Evolutionary conservation across 2,888 invertebrate species (phyloP).

Genomic region (Scaptomyza flava): DNA sequence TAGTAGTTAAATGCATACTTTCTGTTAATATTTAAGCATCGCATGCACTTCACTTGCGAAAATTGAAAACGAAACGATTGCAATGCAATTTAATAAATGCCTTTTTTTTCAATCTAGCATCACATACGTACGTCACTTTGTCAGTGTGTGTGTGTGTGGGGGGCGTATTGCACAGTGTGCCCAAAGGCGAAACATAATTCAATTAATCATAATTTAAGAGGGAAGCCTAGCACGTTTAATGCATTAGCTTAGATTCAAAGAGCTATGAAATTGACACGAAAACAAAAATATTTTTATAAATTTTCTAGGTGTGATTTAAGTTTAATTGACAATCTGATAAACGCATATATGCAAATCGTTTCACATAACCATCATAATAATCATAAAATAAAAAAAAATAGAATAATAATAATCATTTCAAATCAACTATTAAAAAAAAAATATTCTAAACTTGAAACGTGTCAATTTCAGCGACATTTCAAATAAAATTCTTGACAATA

Average conservation of each 20-base stretch:
- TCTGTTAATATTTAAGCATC: slow-evolving; percentile 46
- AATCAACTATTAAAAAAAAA: slow-evolving; percentile 50
- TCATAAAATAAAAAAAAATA: slow-evolving; percentile 33
- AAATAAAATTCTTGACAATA: slow-evolving; percentile 56
- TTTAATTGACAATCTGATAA: slow-evolving; percentile 20
- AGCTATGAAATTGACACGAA: slow-evolving; percentile 2
- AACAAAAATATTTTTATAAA: not conserved
- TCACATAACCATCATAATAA: slow-evolving; percentile 26
- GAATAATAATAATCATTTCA: slow-evolving; percentile 38
- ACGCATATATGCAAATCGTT: slow-evolving; percentile 37
- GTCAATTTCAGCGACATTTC: slow-evolving; percentile 54
- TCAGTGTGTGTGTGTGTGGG: slow-evolving; percentile 12
- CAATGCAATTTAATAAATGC: slow-evolving; percentile 63
- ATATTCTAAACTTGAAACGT: slow-evolving; percentile 65
- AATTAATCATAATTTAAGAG: slow-evolving; percentile 8
- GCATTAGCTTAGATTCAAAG: slow-evolving; percentile 30
- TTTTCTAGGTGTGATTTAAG: slow-evolving; percentile 47
- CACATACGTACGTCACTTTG: slow-evolving; percentile 31
- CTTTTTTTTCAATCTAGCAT: slow-evolving; percentile 29
- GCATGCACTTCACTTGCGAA: slow-evolving; percentile 44
- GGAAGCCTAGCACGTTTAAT: slow-evolving; percentile 23
- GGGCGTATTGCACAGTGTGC: slow-evolving; percentile 44
- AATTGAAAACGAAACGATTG: slow-evolving; percentile 49
- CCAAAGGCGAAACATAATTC: slow-evolving; percentile 19
- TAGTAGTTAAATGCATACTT: slow-evolving; percentile 56